Evolutionary conservation across 2,797 vertebrate genomes (phyloP), one percentile per base, ranked within the genome.

Genomic region (Scarus forsteni): DNA sequence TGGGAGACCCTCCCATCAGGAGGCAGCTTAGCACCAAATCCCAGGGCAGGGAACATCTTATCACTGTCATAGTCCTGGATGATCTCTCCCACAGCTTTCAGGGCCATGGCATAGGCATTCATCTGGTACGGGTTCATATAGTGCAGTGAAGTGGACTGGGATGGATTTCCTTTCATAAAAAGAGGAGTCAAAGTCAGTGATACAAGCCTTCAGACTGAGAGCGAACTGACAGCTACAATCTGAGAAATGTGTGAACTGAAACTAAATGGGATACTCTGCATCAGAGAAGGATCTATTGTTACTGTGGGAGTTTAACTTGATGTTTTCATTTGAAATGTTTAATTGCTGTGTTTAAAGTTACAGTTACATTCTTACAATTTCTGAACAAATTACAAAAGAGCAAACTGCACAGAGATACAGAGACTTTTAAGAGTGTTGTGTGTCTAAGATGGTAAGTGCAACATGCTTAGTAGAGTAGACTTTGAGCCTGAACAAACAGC

Each of bases 51-150:
- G 82, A 98, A 99, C 96, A 98, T 97, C 92, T 98, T 99, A 92
- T 98, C 96, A 10, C 97, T 98, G 94, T 98, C 97, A 0, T 99
- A 99, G 93, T 99, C 97, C 90, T 99, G 97, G 90, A 99, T 98
- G 93, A 99, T 98, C 94, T 98, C 97, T 1, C 97, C 97, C 1
- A 99, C 97, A 0, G 97, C 97, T 39, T 96, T 96, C 83, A 99
- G 94, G 0, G 97, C 97, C 96, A 99, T 96, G 51, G 96, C 95
- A 1, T 99, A 99, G 49, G 97, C 97, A 14, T 98, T 98, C 94
- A 97, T 96, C 94, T 99, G 97, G 94, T 97, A 99, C 2, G 97
- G 97, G 88, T 97, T 98, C 97, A 99, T 96, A 90, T 99, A 99
- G 93, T 99, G 97, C 69, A 98, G 95, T 0, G 97, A 99, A 0